phyloP scores from a whole-genome alignment of 2,113 vertebrate genomes.

The Cyphomyrus discorhynchus region DNA sequence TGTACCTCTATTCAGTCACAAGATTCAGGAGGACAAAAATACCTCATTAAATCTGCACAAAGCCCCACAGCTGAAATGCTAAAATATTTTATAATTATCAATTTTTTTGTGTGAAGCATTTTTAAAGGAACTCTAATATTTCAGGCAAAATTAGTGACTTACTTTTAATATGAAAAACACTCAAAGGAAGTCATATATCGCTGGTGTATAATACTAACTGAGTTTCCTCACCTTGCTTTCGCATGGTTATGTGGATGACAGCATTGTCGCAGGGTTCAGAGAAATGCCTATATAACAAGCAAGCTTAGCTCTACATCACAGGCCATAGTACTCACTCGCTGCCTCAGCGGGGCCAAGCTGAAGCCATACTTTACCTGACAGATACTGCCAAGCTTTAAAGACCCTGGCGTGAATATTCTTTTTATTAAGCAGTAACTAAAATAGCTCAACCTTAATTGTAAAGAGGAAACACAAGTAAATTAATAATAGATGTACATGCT shows the following conservation, averaged over 20 bases:
- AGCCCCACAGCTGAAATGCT: background rate
- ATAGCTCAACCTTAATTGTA: conserved; percentile 48
- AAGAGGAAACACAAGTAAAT: conserved; percentile 46
- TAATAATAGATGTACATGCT: conserved; percentile 51
- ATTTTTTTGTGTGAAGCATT: background rate
- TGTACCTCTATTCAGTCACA: background rate
- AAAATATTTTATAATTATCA: background rate
- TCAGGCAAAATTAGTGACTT: background rate
- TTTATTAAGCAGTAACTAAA: conserved; percentile 32
- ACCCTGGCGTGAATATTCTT: conserved; percentile 31
- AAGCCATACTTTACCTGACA: conserved; percentile 21
- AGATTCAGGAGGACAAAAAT: background rate
- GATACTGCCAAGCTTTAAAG: conserved; percentile 14
- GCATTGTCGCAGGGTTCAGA: background rate
- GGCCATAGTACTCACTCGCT: background rate
- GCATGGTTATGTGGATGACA: background rate
- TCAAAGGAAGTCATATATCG: background rate
- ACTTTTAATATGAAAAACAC: background rate
- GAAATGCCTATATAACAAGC: background rate
- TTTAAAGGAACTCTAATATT: background rate
- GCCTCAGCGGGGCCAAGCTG: conserved; percentile 8
- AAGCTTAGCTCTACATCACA: background rate
- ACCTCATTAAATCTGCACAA: background rate
- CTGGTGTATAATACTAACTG: background rate
- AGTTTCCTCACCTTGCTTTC: background rate